A percentile compares a stretch with the other conserved stretches of the same genome.
These are phyloP conservation scores for Diprion similis DNA, from an alignment of 1,140 invertebrate genomes.

Conservation along the genomic window DNA sequence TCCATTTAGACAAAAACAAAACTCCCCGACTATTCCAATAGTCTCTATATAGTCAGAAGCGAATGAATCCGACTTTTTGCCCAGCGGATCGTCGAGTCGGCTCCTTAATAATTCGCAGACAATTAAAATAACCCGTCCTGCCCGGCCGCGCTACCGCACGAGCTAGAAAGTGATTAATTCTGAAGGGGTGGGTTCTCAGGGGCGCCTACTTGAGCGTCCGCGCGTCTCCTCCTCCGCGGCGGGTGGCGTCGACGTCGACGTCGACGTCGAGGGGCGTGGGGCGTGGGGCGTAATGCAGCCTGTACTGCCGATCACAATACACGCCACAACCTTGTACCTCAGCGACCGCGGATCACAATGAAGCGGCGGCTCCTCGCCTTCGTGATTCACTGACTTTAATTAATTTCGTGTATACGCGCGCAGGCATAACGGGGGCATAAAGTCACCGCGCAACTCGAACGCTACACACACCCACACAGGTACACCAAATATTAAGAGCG, in stretches of 20 bases:
- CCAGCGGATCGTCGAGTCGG: too few species aligned
- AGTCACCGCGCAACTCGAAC: conserved; percentile 32
- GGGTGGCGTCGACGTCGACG: conserved; percentile 20
- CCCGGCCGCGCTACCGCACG: conserved; percentile 11
- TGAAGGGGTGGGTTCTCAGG: conserved; percentile 34
- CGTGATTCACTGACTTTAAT: conserved; percentile 50
- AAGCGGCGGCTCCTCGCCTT: conserved; percentile 20
- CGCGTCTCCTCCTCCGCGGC: conserved; percentile 20
- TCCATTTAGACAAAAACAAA: too few species aligned
- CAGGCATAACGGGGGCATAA: conserved; percentile 30
- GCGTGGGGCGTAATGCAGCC: too few species aligned
- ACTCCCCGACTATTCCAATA: too few species aligned
- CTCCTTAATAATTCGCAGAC: conserved; percentile 43
- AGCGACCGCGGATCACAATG: conserved; percentile 12
- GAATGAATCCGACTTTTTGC: too few species aligned
- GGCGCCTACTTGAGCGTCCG: conserved; percentile 40
- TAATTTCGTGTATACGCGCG: conserved; percentile 50
- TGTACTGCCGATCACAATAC: conserved; percentile 31
- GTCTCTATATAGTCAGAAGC: too few species aligned
- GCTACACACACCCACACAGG: too few species aligned
- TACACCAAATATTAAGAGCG: too few species aligned
- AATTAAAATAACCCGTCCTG: conserved; percentile 50
- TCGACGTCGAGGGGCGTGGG: neutral
- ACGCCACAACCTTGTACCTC: conserved; percentile 9
- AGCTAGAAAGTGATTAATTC: conserved; percentile 53